Conservation (phyloP, 2,888 invertebrate species). For the Drosophila emarginata region DNA sequence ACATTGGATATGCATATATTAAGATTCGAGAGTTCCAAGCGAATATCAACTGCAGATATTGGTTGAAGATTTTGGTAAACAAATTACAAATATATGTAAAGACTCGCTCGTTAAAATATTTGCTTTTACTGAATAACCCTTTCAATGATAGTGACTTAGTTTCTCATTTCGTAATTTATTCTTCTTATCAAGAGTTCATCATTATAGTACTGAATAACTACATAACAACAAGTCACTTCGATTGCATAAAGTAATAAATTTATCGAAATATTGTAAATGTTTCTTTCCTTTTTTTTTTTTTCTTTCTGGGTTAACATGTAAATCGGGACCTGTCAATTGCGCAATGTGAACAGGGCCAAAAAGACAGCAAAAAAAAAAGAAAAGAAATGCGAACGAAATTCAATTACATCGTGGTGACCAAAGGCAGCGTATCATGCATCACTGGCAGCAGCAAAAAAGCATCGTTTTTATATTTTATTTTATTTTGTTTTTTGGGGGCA, state of each 20-base stretch:
- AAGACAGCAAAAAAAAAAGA: constrained; percentile 1
- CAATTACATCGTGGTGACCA: not conserved
- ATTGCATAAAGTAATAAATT: constrained; percentile 10
- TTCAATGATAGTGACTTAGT: too few relatives aligned
- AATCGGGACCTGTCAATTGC: constrained; percentile 17
- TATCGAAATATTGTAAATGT: not conserved
- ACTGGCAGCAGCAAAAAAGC: not conserved
- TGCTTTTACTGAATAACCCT: too few relatives aligned
- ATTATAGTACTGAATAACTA: too few relatives aligned
- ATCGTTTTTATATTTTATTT: not conserved
- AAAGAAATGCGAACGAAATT: not conserved
- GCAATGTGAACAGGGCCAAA: not conserved
- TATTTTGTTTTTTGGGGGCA: constrained; percentile 19
- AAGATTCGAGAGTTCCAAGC: not conserved
- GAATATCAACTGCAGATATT: not conserved
- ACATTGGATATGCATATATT: constrained; percentile 4
- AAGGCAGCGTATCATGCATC: constrained; percentile 1
- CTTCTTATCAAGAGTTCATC: too few relatives aligned
- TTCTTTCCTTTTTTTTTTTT: not conserved
- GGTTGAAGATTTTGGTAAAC: not conserved
- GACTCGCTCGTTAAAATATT: too few relatives aligned
- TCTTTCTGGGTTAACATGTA: constrained; percentile 12
- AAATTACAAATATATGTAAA: not conserved
- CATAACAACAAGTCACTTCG: not conserved
- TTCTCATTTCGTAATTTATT: too few relatives aligned